These are phyloP conservation scores for Xestia sexstrigata DNA, from an alignment of 2,888 invertebrate species.

Conservation along the genomic window DNA sequence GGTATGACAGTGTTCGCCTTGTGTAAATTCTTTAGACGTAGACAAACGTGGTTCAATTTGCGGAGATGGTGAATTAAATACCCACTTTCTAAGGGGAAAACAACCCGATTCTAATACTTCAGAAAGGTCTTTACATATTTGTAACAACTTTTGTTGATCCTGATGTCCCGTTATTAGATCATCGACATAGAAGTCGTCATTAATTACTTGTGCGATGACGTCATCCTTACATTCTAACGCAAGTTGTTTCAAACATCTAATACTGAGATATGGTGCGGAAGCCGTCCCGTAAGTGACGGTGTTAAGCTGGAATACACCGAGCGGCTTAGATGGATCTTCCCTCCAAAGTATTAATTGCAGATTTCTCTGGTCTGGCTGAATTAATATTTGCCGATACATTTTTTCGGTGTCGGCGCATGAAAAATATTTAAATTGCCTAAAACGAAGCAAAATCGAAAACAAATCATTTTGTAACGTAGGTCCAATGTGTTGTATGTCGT, in stretches of 20 bases:
- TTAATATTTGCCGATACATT: too few species aligned
- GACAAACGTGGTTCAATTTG: not conserved
- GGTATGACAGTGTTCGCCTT: slow-evolving; percentile 11
- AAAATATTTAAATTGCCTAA: too few species aligned
- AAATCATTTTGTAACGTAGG: slow-evolving; percentile 58
- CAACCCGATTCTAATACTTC: not conserved
- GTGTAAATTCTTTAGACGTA: not conserved
- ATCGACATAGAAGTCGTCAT: not conserved
- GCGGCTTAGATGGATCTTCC: too few species aligned
- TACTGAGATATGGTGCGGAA: too few species aligned
- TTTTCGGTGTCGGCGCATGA: too few species aligned
- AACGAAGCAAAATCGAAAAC: slow-evolving; percentile 37
- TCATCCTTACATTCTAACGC: not conserved
- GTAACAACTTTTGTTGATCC: not conserved
- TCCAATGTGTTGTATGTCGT: slow-evolving; percentile 52
- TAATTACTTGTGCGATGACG: not conserved
- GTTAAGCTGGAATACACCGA: too few species aligned
- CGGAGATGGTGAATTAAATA: not conserved
- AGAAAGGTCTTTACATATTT: not conserved
- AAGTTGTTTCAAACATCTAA: too few species aligned
- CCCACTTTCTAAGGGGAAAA: not conserved
- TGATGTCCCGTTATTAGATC: not conserved
- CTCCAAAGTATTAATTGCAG: too few species aligned
- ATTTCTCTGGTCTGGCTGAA: too few species aligned
- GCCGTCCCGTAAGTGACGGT: too few species aligned